Percentiles rank a stretch among this genome's conserved stretches.
These are phyloP conservation scores for Baccha elongata DNA, from an alignment of 2,888 invertebrate genomes.

Conservation along the genomic window DNA sequence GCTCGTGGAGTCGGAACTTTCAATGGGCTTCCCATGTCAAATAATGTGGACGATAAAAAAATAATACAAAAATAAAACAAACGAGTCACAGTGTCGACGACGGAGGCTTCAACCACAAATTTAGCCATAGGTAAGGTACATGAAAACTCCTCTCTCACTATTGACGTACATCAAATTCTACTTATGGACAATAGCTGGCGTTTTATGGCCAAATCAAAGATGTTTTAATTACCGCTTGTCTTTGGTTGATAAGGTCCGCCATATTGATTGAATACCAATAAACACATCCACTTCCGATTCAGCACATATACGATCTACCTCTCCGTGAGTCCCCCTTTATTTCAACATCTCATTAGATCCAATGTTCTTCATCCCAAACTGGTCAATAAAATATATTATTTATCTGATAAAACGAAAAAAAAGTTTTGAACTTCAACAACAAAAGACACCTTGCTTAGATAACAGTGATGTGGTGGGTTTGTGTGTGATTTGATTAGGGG, in stretches of 20 bases:
- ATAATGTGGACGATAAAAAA: conserved; percentile 15
- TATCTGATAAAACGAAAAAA: conserved; percentile 24
- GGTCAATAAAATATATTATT: conserved; percentile 42
- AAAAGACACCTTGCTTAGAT: conserved; percentile 7
- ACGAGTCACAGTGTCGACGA: not conserved
- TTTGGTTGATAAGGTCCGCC: conserved; percentile 5
- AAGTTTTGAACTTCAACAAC: conserved; percentile 37
- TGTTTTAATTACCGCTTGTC: conserved; percentile 7
- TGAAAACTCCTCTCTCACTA: not conserved
- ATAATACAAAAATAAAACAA: not conserved
- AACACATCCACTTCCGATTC: conserved; percentile 1
- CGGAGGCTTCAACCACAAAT: not conserved
- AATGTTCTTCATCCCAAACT: conserved; percentile 37
- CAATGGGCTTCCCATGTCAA: conserved; percentile 22
- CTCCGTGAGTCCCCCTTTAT: not conserved
- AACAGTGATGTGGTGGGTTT: conserved; percentile 8
- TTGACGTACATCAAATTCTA: not conserved
- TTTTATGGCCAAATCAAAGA: conserved; percentile 5
- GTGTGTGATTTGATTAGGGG: conserved; percentile 11
- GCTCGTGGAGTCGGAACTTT: conserved; percentile 17
- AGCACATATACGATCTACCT: not conserved
- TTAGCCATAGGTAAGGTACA: not conserved
- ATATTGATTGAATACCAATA: not conserved
- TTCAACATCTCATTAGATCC: conserved; percentile 35
- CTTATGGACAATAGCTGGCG: not conserved